These are phyloP conservation scores for Diaphora mendica DNA, from an alignment of 2,888 invertebrate genomes.

Conservation along the genomic window DNA sequence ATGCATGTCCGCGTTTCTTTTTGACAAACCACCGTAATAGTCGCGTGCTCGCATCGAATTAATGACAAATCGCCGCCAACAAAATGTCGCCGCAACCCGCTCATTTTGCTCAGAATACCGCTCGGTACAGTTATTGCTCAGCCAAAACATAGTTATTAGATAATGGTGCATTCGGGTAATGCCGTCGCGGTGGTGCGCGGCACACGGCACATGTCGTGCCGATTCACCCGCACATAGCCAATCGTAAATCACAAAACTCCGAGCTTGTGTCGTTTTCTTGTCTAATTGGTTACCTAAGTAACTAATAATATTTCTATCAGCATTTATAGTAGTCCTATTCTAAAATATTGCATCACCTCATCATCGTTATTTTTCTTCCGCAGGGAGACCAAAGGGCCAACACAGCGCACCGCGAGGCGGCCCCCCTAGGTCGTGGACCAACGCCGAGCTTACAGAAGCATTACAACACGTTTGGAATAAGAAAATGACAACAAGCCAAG, in stretches of 20 bases:
- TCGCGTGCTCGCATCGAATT: conserved; percentile 83
- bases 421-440: conserved; percentile 96
- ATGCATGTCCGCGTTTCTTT: conserved; percentile 79
- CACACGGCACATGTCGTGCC: conserved; percentile 82
- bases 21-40: conserved; percentile 80
- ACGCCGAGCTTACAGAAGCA: conserved; percentile 95
- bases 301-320: conserved; percentile 38
- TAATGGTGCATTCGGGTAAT: conserved; percentile 78
- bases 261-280: conserved; percentile 56
- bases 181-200: conserved; percentile 60
- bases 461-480: conserved; percentile 98
- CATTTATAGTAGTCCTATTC: conserved; percentile 60
- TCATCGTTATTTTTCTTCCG: conserved; percentile 44
- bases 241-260: conserved; percentile 75
- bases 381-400: conserved; percentile 95
- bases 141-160: conserved; percentile 83
- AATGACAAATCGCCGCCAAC: conserved; percentile 79
- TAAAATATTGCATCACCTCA: conserved; percentile 51
- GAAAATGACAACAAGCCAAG: conserved; percentile 97
- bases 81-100: conserved; percentile 80
- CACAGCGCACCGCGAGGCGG: conserved; percentile 96
- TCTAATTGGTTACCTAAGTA: conserved; percentile 70
- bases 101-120: conserved; percentile 69
- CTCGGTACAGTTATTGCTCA: conserved; percentile 66
- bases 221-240: conserved; percentile 63